Evolutionary conservation across 2,113 vertebrate species (phyloP), one percentile per base, ranked within the genome.

Genomic region (Pleuronectes platessa): DNA sequence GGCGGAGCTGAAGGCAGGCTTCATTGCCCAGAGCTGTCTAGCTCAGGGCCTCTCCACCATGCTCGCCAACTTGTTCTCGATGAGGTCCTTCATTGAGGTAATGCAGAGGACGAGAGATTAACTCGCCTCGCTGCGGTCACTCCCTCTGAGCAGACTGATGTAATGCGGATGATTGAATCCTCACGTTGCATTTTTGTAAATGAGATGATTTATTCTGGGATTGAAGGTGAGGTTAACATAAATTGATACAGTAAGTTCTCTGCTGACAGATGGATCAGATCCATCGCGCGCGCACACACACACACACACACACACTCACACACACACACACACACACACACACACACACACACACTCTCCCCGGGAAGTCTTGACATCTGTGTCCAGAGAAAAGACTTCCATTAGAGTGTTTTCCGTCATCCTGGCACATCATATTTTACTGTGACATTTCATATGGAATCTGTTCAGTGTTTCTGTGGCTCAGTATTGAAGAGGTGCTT

Each of bases 11-110:
- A 99, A 99, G 93, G 95, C 98, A 78, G 98, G 98, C 81, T 99
- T 99, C 93, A 99, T 99, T 83, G 98, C 98, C 89, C 98, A 99
- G 94, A 99, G 98, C 94, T 99, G 98, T 94, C 94, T 99, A 94
- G 98, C 98, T 86, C 98, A 98, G 21, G 98, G 98, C 93, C 97
- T 99, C 93, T 99, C 97, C 83, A 99, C 98, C 51, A 99, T 99
- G 98, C 94, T 99, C 73, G 98, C 98, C 95, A 99, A 99, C 93
- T 97, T 99, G 90, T 99, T 99, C 94, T 99, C 97, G 63, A 99
- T 99, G 98, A 97, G 98, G 87, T 99, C 98, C 85, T 99, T 96
- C 93, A 99, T 99, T 93, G 99, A 99, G 98, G 98, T 99, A 98
- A 93, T 31, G 89, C 93, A 92, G 90, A 88, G 60, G 71, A 67